Conservation (phyloP, 2,888 invertebrate genomes). For the Meloe dianella region DNA sequence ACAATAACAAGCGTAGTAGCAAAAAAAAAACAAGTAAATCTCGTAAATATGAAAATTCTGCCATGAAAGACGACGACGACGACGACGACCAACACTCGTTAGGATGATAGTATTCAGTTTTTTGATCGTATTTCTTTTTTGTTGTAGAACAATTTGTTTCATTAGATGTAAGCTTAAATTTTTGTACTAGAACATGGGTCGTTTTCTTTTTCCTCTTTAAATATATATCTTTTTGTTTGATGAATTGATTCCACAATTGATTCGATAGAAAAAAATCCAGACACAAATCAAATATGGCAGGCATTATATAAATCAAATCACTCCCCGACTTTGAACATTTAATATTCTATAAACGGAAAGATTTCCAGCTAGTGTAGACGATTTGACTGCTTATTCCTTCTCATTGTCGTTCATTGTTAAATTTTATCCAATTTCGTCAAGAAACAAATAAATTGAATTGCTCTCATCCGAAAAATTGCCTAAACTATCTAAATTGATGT, state of each 20-base stretch:
- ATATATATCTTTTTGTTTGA: not conserved
- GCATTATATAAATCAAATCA: not conserved
- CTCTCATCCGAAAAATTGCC: not conserved
- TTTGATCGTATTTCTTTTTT: not conserved
- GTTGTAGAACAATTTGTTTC: not conserved
- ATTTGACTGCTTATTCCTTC: not conserved
- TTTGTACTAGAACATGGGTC: not conserved
- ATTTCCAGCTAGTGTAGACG: not conserved
- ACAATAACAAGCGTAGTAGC: not conserved
- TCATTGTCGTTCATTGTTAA: not conserved
- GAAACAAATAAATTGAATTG: not conserved
- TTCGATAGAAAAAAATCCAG: not conserved
- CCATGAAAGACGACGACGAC: not conserved
- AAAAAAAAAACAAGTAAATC: not conserved
- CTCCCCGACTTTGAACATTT: not conserved
- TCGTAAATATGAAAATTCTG: not conserved
- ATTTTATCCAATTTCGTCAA: not conserved
- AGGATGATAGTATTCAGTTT: not conserved
- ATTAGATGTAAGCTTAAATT: not conserved
- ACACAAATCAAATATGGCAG: not conserved
- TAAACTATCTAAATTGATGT: too few species aligned
- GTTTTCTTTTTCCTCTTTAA: not conserved
- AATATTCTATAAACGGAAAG: slow-evolving; percentile 8
- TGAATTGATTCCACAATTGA: too few species aligned
- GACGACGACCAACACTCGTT: not conserved